Percentiles rank a stretch among this genome's conserved stretches.
Evolutionary conservation across 2,113 vertebrate species (phyloP).

Genomic region (Scytalopus superciliaris): DNA sequence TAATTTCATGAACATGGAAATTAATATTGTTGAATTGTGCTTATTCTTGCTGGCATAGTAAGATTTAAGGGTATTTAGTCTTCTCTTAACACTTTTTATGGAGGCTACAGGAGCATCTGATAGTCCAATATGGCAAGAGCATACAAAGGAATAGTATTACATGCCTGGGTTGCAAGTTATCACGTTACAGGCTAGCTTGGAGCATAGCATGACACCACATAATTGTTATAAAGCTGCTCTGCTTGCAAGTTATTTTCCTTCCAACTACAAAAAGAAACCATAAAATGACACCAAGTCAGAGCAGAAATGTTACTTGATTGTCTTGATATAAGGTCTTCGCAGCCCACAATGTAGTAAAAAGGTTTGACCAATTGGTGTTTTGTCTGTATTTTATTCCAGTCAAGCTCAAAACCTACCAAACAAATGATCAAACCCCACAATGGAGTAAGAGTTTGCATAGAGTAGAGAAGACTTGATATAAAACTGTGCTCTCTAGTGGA

Average conservation of each 20-base stretch:
- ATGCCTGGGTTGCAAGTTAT: background rate
- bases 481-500: slow-evolving; percentile 38
- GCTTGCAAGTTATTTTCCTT: background rate
- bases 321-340: background rate
- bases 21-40: background rate
- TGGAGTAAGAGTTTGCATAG: background rate
- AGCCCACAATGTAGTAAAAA: background rate
- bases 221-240: background rate
- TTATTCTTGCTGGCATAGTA: background rate
- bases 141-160: background rate
- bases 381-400: background rate
- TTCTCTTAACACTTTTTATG: background rate
- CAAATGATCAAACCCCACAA: too few relatives aligned
- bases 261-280: background rate
- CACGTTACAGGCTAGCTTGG: background rate
- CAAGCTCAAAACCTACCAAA: background rate
- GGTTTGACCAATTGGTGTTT: background rate
- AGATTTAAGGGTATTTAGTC: background rate
- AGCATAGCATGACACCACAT: background rate
- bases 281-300: background rate
- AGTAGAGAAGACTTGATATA: background rate
- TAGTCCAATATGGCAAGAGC: background rate
- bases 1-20: background rate
- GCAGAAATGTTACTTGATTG: background rate
- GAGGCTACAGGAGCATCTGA: background rate